A percentile compares a stretch with the other conserved stretches of the same genome.
These are phyloP conservation scores for Eucera pruinosa DNA, from an alignment of 2,888 invertebrate species.

Conservation along the genomic window DNA sequence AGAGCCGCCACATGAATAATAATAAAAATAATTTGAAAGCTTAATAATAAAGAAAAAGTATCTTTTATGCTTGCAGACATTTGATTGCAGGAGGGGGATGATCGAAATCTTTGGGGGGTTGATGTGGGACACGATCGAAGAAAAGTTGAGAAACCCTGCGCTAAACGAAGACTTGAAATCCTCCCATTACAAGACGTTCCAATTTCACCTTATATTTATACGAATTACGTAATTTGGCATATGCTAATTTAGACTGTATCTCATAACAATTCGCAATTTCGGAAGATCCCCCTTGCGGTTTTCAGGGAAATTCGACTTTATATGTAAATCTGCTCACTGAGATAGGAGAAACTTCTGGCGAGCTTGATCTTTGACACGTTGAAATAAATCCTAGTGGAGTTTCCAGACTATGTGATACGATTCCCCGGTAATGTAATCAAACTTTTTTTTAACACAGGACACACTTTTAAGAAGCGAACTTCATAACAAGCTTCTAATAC, in stretches of 20 bases:
- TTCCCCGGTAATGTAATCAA: constrained; percentile 40
- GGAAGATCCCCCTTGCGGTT: background rate
- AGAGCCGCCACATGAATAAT: too few relatives aligned
- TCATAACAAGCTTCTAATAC: constrained; percentile 38
- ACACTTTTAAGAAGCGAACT: constrained; percentile 27
- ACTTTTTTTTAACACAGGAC: constrained; percentile 37
- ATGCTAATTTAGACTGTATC: constrained; percentile 8
- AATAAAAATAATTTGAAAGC: too few relatives aligned
- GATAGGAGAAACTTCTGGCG: background rate
- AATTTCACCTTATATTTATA: background rate
- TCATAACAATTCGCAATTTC: constrained; percentile 31
- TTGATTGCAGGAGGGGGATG: too few relatives aligned
- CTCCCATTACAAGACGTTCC: background rate
- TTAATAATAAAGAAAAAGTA: too few relatives aligned
- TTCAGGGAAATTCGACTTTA: constrained; percentile 20
- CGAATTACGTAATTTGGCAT: background rate
- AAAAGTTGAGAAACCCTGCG: too few relatives aligned
- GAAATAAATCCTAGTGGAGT: constrained; percentile 13
- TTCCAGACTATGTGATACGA: constrained; percentile 10
- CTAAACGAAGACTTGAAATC: too few relatives aligned
- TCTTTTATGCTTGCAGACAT: too few relatives aligned
- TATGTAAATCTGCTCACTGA: constrained; percentile 28
- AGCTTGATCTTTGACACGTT: constrained; percentile 14
- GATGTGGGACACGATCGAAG: too few relatives aligned
- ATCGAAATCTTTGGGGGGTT: too few relatives aligned